Conservation (phyloP, 2,113 vertebrate species). For the Puffinus mauretanicus region DNA sequence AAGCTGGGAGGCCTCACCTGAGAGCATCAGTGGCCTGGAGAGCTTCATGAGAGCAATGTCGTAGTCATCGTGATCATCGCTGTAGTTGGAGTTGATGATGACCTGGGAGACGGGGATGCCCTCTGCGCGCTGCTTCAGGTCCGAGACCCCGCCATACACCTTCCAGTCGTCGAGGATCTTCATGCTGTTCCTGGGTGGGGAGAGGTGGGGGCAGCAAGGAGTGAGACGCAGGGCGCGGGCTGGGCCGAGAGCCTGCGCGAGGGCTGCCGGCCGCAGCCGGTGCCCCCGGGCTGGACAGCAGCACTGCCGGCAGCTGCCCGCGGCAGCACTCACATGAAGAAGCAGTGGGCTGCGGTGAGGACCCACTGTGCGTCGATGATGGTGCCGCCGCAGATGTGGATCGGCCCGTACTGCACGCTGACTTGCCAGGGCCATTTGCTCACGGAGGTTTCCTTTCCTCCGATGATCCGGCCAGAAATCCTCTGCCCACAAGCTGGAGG, state of each 20-base stretch:
- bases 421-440: constrained; percentile 93
- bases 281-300: rapidly evolving
- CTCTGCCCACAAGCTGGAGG: constrained; percentile 84
- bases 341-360: constrained; percentile 90
- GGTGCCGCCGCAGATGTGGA: constrained; percentile 86
- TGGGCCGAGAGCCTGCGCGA: not conserved
- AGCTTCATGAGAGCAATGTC: constrained; percentile 87
- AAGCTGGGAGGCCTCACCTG: constrained; percentile 54
- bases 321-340: constrained; percentile 80
- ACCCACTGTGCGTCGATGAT: constrained; percentile 85
- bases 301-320: not conserved
- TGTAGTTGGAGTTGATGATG: constrained; percentile 82
- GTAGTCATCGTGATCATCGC: constrained; percentile 73
- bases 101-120: constrained; percentile 76
- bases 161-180: constrained; percentile 72
- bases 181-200: constrained; percentile 42
- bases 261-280: not conserved
- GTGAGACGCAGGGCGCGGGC: not conserved
- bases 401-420: constrained; percentile 78
- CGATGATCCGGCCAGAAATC: constrained; percentile 81
- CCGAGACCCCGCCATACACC: constrained; percentile 77
- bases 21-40: constrained; percentile 69
- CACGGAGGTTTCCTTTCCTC: constrained; percentile 72
- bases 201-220: not conserved
- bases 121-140: constrained; percentile 60